Percentiles rank a stretch among this genome's conserved stretches.
phyloP scores from a whole-genome alignment of 2,797 vertebrate genomes.

The Melanotaenia parkinsoni region DNA sequence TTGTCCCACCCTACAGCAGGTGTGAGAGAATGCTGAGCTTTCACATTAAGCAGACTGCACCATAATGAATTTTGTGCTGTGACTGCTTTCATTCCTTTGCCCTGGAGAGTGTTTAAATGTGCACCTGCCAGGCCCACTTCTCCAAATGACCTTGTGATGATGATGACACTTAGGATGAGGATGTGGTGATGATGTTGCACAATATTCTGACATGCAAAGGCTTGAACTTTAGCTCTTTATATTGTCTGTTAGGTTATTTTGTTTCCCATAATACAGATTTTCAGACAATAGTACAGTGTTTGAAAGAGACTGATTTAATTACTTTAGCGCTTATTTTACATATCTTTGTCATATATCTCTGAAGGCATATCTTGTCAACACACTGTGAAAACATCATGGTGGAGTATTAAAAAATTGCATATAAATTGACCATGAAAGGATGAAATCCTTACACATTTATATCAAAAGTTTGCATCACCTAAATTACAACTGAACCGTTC shows the following conservation, averaged over 20 bases:
- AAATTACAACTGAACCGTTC: background rate
- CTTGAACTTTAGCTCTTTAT: background rate
- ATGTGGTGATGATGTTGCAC: conserved; percentile 5
- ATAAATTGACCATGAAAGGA: too few relatives aligned
- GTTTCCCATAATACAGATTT: background rate
- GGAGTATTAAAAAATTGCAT: too few relatives aligned
- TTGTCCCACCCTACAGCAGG: conserved; percentile 56
- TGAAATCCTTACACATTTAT: too few relatives aligned
- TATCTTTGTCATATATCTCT: too few relatives aligned
- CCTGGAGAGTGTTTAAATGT: conserved; percentile 29
- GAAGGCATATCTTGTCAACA: too few relatives aligned
- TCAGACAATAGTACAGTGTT: too few relatives aligned
- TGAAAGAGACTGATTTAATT: too few relatives aligned
- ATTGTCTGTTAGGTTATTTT: background rate
- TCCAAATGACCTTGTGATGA: conserved; percentile 28
- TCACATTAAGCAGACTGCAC: conserved; percentile 75
- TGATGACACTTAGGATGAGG: conserved; percentile 15
- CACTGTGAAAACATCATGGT: too few relatives aligned
- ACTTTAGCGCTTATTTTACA: too few relatives aligned
- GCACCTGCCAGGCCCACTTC: conserved; percentile 67
- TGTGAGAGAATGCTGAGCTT: conserved; percentile 62
- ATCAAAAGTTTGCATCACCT: background rate
- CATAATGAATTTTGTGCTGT: conserved; percentile 67
- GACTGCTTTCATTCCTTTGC: conserved; percentile 23
- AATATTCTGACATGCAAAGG: background rate